A percentile compares a stretch with the other conserved stretches of the same genome.
These are phyloP conservation scores for Caenorhabditis wallacei DNA, from an alignment of 2,888 invertebrate genomes.

Conservation along the genomic window DNA sequence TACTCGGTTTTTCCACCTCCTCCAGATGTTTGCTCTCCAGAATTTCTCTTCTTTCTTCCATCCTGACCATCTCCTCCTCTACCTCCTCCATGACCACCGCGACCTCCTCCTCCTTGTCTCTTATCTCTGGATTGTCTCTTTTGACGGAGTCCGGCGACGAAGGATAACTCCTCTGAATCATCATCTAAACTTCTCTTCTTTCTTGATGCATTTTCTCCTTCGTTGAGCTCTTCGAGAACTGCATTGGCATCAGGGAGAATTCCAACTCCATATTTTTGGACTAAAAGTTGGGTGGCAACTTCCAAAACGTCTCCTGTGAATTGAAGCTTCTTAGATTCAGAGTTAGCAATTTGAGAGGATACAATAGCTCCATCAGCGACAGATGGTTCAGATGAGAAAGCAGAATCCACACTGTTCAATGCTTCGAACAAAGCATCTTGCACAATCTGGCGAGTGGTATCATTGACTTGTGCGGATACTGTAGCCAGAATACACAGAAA, in stretches of 20 bases:
- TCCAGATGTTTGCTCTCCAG: constrained; percentile 8
- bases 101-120: constrained; percentile 42
- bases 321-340: constrained; percentile 51
- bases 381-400: constrained; percentile 21
- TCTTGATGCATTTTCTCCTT: background rate
- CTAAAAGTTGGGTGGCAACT: constrained; percentile 56
- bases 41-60: constrained; percentile 43
- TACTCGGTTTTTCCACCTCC: constrained; percentile 26
- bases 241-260: constrained; percentile 55
- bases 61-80: constrained; percentile 1
- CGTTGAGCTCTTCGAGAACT: constrained; percentile 42
- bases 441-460: constrained; percentile 33
- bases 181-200: constrained; percentile 38
- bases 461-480: constrained; percentile 16
- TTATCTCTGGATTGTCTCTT: constrained; percentile 36
- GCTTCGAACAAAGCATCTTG: constrained; percentile 51
- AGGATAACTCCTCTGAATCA: background rate
- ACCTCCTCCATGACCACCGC: constrained; percentile 4
- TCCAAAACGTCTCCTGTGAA: constrained; percentile 59
- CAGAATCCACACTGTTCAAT: constrained; percentile 30
- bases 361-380: constrained; percentile 53
- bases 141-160: constrained; percentile 17
- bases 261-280: constrained; percentile 49
- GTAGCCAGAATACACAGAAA: constrained; percentile 13
- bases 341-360: constrained; percentile 58